A percentile compares a stretch with the other conserved stretches of the same genome.
Evolutionary conservation across 2,888 invertebrate genomes (phyloP).

Genomic region (Netelia inedita): DNA sequence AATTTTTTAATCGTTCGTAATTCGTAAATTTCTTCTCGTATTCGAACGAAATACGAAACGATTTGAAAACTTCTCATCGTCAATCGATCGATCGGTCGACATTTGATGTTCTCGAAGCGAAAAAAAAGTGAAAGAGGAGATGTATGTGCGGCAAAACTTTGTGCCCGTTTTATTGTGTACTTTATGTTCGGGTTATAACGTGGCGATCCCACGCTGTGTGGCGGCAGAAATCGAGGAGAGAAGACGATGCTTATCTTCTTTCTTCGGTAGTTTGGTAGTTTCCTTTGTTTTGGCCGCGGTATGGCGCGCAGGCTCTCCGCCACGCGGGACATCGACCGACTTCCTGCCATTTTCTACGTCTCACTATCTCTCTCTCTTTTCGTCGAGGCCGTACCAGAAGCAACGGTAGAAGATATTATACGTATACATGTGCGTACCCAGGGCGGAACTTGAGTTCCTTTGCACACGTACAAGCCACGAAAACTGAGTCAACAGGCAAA

Average conservation of each 20-base stretch:
- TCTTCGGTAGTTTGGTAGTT: constrained; percentile 80
- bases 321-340: constrained; percentile 77
- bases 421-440: neutral
- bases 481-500: constrained; percentile 6
- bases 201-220: constrained; percentile 82
- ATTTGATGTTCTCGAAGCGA: constrained; percentile 34
- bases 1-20: neutral
- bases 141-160: constrained; percentile 47
- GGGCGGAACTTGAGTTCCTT: neutral
- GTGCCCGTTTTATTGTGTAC: constrained; percentile 67
- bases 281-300: constrained; percentile 82
- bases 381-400: constrained; percentile 67
- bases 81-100: constrained; percentile 45
- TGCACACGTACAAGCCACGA: neutral
- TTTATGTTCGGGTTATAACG: constrained; percentile 62
- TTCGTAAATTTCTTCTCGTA: neutral
- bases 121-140: constrained; percentile 62
- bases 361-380: constrained; percentile 40
- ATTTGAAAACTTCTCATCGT: constrained; percentile 32
- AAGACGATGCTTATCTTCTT: constrained; percentile 78
- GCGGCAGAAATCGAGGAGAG: constrained; percentile 68
- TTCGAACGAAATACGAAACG: neutral
- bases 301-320: constrained; percentile 20
- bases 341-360: constrained; percentile 83
- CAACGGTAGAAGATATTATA: constrained; percentile 42